phyloP scores from a whole-genome alignment of 2,888 invertebrate genomes.

The Drosophila ezoana region DNA sequence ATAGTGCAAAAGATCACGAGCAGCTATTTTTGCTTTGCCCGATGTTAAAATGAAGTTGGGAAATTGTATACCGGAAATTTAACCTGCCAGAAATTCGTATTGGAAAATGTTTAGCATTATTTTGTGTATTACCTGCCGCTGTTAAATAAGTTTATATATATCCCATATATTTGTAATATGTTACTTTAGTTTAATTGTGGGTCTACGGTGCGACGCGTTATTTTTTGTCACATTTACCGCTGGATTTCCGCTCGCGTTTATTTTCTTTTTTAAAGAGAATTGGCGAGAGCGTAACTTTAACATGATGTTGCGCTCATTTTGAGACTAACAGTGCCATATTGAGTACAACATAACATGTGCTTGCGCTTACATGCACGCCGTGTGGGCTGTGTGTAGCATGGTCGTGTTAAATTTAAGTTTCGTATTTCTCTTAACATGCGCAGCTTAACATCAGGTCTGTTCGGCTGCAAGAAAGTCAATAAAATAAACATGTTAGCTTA shows the following conservation, averaged over 20 bases:
- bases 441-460: constrained; percentile 24
- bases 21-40: too few species aligned
- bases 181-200: not conserved
- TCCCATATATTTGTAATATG: not conserved
- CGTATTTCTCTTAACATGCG: constrained; percentile 18
- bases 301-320: constrained; percentile 28
- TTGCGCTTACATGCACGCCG: constrained; percentile 11
- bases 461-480: constrained; percentile 34
- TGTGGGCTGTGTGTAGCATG: not conserved
- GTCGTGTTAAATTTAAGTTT: constrained; percentile 17
- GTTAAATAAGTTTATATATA: too few species aligned
- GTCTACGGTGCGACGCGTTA: constrained; percentile 5
- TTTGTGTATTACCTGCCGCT: too few species aligned
- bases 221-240: constrained; percentile 22
- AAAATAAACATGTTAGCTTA: constrained; percentile 29
- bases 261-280: constrained; percentile 9
- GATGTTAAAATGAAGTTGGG: too few species aligned
- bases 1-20: not conserved
- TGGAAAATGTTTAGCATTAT: too few species aligned
- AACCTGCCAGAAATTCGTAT: too few species aligned
- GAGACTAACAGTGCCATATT: constrained; percentile 32
- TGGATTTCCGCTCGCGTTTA: not conserved
- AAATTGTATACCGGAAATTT: too few species aligned
- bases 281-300: constrained; percentile 16
- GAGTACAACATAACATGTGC: constrained; percentile 43